Conservation (phyloP, 30 jellyfish, hydroid and myxozoan genomes). For the Turritopsis dohrnii region DNA sequence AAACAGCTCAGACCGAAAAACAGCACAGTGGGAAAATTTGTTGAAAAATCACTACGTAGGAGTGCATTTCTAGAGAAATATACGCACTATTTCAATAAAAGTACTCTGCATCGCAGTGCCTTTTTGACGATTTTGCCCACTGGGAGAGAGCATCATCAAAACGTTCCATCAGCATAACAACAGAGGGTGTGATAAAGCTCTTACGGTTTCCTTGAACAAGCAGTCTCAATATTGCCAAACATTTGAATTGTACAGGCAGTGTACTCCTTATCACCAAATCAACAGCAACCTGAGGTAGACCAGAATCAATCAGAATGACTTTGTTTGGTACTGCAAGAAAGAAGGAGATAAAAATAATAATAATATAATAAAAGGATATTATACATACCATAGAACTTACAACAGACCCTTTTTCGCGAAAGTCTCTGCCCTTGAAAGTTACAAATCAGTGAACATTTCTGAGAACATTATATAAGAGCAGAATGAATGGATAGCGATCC, state of each 20-base stretch:
- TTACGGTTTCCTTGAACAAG: slow-evolving; percentile 81
- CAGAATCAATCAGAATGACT: slow-evolving; percentile 44
- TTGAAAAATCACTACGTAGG: no score
- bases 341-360: not conserved
- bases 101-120: no score
- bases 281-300: slow-evolving; percentile 54
- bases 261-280: slow-evolving; percentile 26
- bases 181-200: not conserved
- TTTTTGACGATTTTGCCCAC: no score
- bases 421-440: no score
- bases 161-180: not conserved
- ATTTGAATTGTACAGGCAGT: slow-evolving; percentile 67
- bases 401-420: no score
- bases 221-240: slow-evolving; percentile 70
- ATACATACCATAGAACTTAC: not conserved
- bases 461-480: no score
- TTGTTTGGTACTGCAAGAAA: slow-evolving; percentile 52
- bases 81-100: no score
- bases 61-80: no score
- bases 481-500: no score
- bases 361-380: not conserved
- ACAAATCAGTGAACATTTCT: no score
- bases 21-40: no score
- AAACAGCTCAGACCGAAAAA: no score
- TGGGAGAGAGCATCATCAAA: not conserved